Evolutionary conservation across 2,113 vertebrate species (phyloP).

Genomic region (Axis porcinus): DNA sequence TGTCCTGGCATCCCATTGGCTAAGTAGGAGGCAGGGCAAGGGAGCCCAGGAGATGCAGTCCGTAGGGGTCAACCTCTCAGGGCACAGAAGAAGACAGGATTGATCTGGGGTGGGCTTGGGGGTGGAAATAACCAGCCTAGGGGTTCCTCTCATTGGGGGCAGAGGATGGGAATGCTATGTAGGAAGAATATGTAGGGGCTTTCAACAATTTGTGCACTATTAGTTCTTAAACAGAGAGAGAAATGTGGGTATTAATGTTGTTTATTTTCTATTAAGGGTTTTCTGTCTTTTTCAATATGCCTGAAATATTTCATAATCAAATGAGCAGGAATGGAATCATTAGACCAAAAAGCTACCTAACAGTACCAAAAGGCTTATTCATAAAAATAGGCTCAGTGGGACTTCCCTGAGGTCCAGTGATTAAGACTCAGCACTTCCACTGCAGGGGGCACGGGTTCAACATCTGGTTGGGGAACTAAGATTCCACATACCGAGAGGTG

Average conservation of each 20-base stretch:
- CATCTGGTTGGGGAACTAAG: neutral
- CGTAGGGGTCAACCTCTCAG: neutral
- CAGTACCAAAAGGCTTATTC: neutral
- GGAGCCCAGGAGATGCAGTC: neutral
- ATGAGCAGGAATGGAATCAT: neutral
- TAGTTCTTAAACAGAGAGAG: neutral
- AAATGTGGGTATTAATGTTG: neutral
- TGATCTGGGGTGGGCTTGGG: neutral
- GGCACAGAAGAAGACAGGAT: neutral
- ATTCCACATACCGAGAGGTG: neutral
- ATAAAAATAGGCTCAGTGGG: neutral
- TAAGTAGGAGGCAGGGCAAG: neutral
- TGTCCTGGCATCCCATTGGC: neutral
- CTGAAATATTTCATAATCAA: neutral
- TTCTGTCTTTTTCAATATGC: neutral
- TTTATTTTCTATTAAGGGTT: neutral
- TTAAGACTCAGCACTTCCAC: neutral
- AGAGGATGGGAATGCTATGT: neutral
- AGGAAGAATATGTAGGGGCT: neutral
- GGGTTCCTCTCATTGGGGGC: neutral
- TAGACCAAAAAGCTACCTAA: neutral
- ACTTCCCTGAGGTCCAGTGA: neutral
- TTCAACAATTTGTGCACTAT: neutral
- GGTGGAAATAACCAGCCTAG: neutral
- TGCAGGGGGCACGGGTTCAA: fast-evolving